Conservation (phyloP, 2,113 vertebrate genomes). For the Camelus dromedarius region DNA sequence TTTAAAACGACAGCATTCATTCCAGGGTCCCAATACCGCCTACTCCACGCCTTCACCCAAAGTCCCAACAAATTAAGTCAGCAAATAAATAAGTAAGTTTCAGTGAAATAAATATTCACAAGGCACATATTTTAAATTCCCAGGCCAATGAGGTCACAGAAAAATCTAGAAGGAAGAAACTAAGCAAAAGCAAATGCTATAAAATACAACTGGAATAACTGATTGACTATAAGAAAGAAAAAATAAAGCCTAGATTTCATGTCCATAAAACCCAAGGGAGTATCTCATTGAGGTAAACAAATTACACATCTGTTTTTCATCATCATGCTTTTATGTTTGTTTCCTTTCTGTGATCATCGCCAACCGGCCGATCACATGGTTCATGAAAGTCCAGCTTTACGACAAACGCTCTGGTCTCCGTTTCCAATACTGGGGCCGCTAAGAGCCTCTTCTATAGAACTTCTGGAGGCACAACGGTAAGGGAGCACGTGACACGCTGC, state of each 20-base stretch:
- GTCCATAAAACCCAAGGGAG: not conserved
- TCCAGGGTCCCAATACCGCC: not conserved
- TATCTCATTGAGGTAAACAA: not conserved
- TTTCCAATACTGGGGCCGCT: not conserved
- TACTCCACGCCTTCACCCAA: not conserved
- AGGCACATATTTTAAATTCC: not conserved
- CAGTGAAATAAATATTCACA: not conserved
- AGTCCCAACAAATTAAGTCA: not conserved
- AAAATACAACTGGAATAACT: slow-evolving; percentile 17
- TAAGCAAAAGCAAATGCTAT: slow-evolving; percentile 27
- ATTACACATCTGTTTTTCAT: not conserved
- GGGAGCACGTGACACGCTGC: not conserved
- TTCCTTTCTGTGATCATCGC: slow-evolving; percentile 6
- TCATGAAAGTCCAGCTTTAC: not conserved
- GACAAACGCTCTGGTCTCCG: not conserved
- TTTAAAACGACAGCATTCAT: not conserved
- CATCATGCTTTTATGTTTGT: not conserved
- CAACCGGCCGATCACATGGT: not conserved
- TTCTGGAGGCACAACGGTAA: not conserved
- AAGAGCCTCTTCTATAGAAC: not conserved
- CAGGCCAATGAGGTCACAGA: not conserved
- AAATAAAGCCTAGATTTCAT: not conserved
- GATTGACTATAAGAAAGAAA: not conserved
- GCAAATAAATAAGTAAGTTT: not conserved
- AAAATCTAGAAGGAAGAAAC: slow-evolving; percentile 26